A percentile compares a stretch with the other conserved stretches of the same genome.
phyloP scores from a whole-genome alignment of 2,888 invertebrate genomes.

The Perithous albicinctus region DNA sequence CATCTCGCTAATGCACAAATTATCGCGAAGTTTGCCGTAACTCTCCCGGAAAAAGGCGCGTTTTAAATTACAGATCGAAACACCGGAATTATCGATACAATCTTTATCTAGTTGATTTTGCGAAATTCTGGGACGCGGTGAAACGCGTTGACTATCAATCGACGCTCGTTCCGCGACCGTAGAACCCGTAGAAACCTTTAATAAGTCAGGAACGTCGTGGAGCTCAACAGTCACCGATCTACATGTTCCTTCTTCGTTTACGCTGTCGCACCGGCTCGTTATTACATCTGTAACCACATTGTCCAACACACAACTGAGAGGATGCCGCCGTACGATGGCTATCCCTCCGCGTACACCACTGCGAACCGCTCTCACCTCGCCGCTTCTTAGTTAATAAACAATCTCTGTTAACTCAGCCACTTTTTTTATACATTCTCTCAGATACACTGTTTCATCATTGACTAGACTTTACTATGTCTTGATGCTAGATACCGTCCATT shows the following conservation, averaged over 20 bases:
- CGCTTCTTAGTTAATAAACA: too few species aligned
- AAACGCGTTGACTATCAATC: slow-evolving; percentile 47
- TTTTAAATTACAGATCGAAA: slow-evolving; percentile 54
- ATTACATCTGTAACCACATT: slow-evolving; percentile 74
- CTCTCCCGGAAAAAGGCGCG: slow-evolving; percentile 72
- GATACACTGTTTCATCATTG: too few species aligned
- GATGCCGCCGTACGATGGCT: slow-evolving; percentile 6
- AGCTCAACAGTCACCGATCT: slow-evolving; percentile 43
- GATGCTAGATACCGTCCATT: too few species aligned
- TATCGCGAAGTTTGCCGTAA: slow-evolving; percentile 64
- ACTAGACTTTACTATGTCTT: too few species aligned
- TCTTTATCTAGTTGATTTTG: slow-evolving; percentile 1
- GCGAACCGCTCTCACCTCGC: slow-evolving; percentile 72
- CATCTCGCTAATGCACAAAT: background rate
- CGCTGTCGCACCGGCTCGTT: slow-evolving; percentile 53
- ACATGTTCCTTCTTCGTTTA: slow-evolving; percentile 45
- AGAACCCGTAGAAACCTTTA: slow-evolving; percentile 72
- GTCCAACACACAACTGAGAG: slow-evolving; percentile 74
- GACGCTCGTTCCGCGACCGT: slow-evolving; percentile 75
- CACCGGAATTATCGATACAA: background rate
- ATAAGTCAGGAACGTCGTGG: slow-evolving; percentile 69
- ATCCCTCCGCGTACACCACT: slow-evolving; percentile 40
- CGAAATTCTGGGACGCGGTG: background rate
- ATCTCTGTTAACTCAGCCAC: too few species aligned
- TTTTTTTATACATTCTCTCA: too few species aligned